Evolutionary conservation across 2,888 invertebrate species (phyloP).

Genomic region (Gnatocerus cornutus): DNA sequence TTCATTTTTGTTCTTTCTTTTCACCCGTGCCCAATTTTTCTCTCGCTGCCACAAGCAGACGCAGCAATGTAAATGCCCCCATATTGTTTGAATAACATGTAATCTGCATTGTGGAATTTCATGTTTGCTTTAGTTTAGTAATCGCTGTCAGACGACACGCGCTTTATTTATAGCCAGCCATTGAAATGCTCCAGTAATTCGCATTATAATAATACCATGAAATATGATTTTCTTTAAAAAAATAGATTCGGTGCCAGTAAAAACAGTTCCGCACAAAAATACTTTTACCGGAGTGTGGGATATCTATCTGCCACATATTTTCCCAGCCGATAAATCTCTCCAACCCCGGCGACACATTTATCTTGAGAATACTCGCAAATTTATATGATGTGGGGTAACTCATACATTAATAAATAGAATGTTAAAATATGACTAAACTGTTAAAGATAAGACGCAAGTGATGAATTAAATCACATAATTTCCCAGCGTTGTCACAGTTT

Average conservation of each 20-base stretch:
- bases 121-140: conserved; percentile 27
- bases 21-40: conserved; percentile 15
- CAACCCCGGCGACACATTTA: conserved; percentile 50
- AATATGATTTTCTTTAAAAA: conserved; percentile 12
- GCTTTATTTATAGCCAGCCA: conserved; percentile 14
- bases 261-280: conserved; percentile 13
- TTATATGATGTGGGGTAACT: conserved; percentile 45
- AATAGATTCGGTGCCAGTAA: conserved; percentile 21
- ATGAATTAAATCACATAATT: conserved; percentile 39
- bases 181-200: not conserved
- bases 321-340: conserved; percentile 43
- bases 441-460: conserved; percentile 38
- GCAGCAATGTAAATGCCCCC: conserved; percentile 14
- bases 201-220: conserved; percentile 2
- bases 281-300: conserved; percentile 28
- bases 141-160: conserved; percentile 26
- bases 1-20: conserved; percentile 25
- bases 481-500: conserved; percentile 10
- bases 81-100: conserved; percentile 25
- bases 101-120: conserved; percentile 35
- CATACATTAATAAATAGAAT: conserved; percentile 50
- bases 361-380: conserved; percentile 47
- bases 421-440: conserved; percentile 45
- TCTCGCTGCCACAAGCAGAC: conserved; percentile 18
- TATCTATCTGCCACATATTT: conserved; percentile 41